These are phyloP conservation scores for Eulithis testata DNA, from an alignment of 2,888 invertebrate species.

Conservation along the genomic window DNA sequence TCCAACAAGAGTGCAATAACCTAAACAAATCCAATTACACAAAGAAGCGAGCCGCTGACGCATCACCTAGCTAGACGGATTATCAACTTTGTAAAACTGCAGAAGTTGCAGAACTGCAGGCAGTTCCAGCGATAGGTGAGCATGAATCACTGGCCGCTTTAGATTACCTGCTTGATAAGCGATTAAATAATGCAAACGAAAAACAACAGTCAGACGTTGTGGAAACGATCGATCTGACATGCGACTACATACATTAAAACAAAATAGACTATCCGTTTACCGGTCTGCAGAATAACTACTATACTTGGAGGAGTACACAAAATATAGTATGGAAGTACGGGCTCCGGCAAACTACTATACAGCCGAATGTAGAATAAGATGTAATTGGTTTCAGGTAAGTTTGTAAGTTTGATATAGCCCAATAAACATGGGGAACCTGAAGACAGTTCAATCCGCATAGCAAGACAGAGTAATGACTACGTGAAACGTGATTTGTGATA, in stretches of 20 bases:
- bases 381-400: background rate
- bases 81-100: constrained; percentile 50
- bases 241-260: constrained; percentile 16
- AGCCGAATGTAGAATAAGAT: no score
- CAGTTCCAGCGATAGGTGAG: constrained; percentile 17
- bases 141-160: constrained; percentile 49
- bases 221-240: constrained; percentile 49
- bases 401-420: constrained; percentile 2
- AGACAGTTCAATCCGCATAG: constrained; percentile 26
- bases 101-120: constrained; percentile 42
- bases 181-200: constrained; percentile 59
- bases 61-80: constrained; percentile 56
- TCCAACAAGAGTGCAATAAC: constrained; percentile 53
- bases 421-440: constrained; percentile 23
- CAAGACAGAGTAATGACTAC: constrained; percentile 33
- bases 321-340: no score
- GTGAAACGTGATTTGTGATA: constrained; percentile 40
- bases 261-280: constrained; percentile 4
- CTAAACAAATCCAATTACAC: constrained; percentile 68
- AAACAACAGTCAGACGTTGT: constrained; percentile 42
- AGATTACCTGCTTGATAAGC: constrained; percentile 48
- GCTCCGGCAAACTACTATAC: no score
- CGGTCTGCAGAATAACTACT: no score
- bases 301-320: no score
- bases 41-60: constrained; percentile 58